Base-by-base conservation (phyloP, 2,888 invertebrate species). In the Calliopum simillimum region DNA sequence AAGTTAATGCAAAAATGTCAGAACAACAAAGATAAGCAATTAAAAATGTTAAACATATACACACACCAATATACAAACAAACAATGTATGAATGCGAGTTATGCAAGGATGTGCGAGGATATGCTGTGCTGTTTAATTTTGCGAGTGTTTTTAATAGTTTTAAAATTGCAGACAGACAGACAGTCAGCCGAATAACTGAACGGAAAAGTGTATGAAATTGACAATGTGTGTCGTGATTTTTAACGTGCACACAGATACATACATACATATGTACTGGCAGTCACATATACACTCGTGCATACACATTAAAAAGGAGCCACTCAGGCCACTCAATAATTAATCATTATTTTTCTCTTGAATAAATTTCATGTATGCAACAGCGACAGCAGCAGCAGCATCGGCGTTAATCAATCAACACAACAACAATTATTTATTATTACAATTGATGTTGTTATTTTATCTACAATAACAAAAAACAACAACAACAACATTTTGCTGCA, bases 401-500 rank as follows among this genome's bases (percentile, higher is more conserved):
- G 19, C 68, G 58, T 64, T 69, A 69, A 69, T 69, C 69, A 69
- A 69, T 69, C 69, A 69, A 46, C 47, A 23, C 33, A 56, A 44
- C 55, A 46, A 53, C 64, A 58, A 67, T 55, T 33, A 43, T 73
- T 73, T 33, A 4, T 33, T 33, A 33, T 33, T 33, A 33, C 8
- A 8, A 8, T 33, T 33, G 33, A 8, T 33, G 33, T 33, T 33
- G 33, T 33, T 33, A 33, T 33, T 33, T 33, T 33, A 33, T 33
- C 8, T 33, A 33, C 33, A 33, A 33, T 33, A 33, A 4, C 33
- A 33, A 33, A 33, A 33, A 33, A 33, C 8, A 33, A 4, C 33
- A 33, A 33, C 4, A 33, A 33, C 33, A 8, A 5, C 33, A 33
- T 8, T 8, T 8, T 33, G 5, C 33, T 33, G 33, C 33, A 33